Conservation (phyloP, 2,113 vertebrate genomes). For the Hyaena hyaena region DNA sequence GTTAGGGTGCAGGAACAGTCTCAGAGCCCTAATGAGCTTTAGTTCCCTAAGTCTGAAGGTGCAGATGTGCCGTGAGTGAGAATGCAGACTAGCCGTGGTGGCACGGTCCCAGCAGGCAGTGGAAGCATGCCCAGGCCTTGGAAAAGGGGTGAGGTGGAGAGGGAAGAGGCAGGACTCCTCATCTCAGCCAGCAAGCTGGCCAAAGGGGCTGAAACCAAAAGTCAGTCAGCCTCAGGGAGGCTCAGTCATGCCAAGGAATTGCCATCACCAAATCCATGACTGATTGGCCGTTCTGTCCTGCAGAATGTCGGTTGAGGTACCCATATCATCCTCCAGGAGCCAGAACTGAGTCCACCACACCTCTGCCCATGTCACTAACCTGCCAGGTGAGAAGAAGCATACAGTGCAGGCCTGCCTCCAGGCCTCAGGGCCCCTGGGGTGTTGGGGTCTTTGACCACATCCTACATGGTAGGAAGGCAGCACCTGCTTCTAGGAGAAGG, state of each 20-base stretch:
- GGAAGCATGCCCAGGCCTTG: background rate
- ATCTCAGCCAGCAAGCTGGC: background rate
- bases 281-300: background rate
- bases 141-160: background rate
- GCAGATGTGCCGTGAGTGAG: background rate
- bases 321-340: background rate
- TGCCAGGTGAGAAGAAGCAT: background rate
- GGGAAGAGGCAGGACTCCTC: background rate
- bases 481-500: background rate
- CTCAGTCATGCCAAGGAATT: background rate
- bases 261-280: background rate
- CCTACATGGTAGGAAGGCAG: accelerated
- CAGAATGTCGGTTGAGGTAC: background rate
- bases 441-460: background rate
- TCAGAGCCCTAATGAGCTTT: background rate
- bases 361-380: no score
- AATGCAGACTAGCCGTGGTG: background rate
- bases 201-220: background rate
- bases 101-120: accelerated
- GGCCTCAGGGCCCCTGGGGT: background rate
- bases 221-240: background rate
- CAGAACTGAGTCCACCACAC: background rate
- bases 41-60: background rate
- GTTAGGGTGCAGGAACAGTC: background rate
- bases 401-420: background rate